Percentiles rank a stretch among this genome's conserved stretches.
Conservation (phyloP, 2,888 invertebrate species). For the Synergus umbraculus region DNA sequence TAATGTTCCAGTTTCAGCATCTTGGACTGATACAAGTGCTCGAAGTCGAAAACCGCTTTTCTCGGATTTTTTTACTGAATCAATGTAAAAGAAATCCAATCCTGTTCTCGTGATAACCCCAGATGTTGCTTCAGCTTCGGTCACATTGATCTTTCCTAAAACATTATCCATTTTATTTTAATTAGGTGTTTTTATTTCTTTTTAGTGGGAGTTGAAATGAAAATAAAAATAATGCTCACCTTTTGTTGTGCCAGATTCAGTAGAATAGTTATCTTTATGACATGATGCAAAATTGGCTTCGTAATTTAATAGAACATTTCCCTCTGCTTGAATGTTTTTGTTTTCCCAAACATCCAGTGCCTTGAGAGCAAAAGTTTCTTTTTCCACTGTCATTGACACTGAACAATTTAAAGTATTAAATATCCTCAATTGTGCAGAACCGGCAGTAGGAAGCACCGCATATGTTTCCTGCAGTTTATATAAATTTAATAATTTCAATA, state of each 20-base stretch:
- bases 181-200: slow-evolving; percentile 19
- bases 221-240: neutral
- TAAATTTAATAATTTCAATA: slow-evolving; percentile 36
- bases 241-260: neutral
- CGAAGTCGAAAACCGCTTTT: slow-evolving; percentile 45
- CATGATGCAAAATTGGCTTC: slow-evolving; percentile 56
- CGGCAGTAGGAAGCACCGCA: slow-evolving; percentile 80
- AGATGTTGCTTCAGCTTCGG: slow-evolving; percentile 43
- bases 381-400: slow-evolving; percentile 54
- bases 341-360: slow-evolving; percentile 62
- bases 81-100: slow-evolving; percentile 13
- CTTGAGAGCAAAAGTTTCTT: slow-evolving; percentile 53
- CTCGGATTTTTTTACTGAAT: slow-evolving; percentile 44
- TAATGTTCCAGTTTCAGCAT: neutral
- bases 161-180: neutral
- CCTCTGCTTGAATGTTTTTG: slow-evolving; percentile 49
- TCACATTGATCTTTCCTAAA: slow-evolving; percentile 5
- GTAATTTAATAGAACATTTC: slow-evolving; percentile 43
- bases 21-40: slow-evolving; percentile 43
- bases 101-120: slow-evolving; percentile 20
- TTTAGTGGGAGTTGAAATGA: neutral
- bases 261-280: neutral
- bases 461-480: slow-evolving; percentile 80
- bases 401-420: slow-evolving; percentile 80
- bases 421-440: slow-evolving; percentile 83